These are phyloP conservation scores for Belgica antarctica DNA, from an alignment of 2,888 invertebrate species.

Conservation along the genomic window DNA sequence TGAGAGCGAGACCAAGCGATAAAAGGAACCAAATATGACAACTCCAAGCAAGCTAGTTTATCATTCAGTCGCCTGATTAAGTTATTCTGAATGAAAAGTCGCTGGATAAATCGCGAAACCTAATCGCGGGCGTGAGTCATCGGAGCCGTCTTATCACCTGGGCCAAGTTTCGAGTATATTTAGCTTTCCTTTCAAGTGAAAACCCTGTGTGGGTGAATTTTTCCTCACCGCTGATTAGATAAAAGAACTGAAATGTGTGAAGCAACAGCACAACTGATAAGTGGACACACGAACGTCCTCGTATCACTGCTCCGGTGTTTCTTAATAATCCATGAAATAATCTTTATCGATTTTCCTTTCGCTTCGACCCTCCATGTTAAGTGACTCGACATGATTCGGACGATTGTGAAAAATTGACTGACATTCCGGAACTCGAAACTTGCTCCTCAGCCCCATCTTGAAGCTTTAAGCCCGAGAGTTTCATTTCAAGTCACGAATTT, in stretches of 20 bases:
- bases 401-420: neutral
- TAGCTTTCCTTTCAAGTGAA: conserved; percentile 3
- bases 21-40: neutral
- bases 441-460: neutral
- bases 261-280: neutral
- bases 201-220: conserved; percentile 20
- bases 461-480: too few species aligned
- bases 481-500: conserved; percentile 3
- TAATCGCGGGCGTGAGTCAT: neutral
- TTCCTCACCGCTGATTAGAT: conserved; percentile 16
- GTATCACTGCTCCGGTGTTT: neutral
- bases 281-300: neutral
- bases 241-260: neutral
- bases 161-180: neutral
- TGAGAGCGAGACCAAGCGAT: neutral
- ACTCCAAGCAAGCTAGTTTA: neutral
- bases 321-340: conserved; percentile 15
- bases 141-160: conserved; percentile 22
- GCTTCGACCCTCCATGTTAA: neutral
- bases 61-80: neutral
- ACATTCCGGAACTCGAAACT: neutral
- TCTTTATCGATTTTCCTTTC: conserved; percentile 29
- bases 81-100: neutral
- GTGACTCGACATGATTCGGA: neutral
- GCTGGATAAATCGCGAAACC: neutral